Evolutionary conservation across 2,797 vertebrate genomes (phyloP).

Genomic region (Xiphophorus birchmanni): DNA sequence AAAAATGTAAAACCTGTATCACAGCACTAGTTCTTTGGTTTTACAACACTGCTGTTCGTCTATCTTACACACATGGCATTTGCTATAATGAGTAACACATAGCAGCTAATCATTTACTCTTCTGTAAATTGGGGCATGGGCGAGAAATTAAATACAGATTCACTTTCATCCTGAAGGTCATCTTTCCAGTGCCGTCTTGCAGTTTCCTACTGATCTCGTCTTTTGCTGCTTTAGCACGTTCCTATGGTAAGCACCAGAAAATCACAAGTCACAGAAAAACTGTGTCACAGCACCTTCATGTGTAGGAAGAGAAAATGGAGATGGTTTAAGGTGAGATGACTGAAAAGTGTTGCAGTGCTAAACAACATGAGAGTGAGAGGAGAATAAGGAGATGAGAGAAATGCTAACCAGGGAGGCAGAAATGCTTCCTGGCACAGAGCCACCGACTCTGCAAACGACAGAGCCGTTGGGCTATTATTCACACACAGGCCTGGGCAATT

Average conservation of each 20-base stretch:
- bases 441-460: conserved; percentile 64
- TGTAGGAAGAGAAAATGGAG: neutral
- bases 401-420: conserved; percentile 41
- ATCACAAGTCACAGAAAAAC: neutral
- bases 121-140: conserved; percentile 16
- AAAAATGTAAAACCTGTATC: conserved; percentile 31
- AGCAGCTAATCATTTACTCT: conserved; percentile 58
- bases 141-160: conserved; percentile 4
- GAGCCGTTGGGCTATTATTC: conserved; percentile 53
- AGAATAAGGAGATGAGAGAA: conserved; percentile 71
- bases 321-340: conserved; percentile 19
- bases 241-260: neutral
- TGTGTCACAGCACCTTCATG: neutral
- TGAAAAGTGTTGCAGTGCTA: neutral
- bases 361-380: conserved; percentile 10
- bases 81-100: conserved; percentile 64
- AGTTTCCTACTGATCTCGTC: neutral
- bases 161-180: conserved; percentile 16
- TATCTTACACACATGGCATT: conserved; percentile 32
- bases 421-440: conserved; percentile 57
- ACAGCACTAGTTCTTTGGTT: conserved; percentile 21
- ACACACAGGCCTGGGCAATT: conserved; percentile 49
- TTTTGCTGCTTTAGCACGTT: neutral
- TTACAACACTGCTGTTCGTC: conserved; percentile 16
- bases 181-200: neutral